A percentile compares a stretch with the other conserved stretches of the same genome.
These are phyloP conservation scores for Indri indri DNA, from an alignment of 2,113 vertebrate genomes.

Conservation along the genomic window DNA sequence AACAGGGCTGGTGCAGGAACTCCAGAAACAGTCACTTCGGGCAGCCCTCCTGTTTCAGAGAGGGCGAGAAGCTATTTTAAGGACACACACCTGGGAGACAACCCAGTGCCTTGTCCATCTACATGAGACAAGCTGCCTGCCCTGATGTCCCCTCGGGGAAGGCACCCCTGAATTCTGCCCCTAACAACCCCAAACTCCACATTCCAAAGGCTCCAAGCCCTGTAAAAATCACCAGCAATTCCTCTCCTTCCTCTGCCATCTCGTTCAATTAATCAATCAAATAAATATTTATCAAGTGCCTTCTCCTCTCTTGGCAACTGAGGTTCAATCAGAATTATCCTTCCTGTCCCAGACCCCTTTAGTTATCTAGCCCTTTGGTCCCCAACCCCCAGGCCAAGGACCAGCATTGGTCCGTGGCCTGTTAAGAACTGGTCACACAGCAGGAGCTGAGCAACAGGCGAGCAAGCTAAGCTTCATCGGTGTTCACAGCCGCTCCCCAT, in stretches of 20 bases:
- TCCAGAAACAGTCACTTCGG: background rate
- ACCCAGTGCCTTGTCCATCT: fast-evolving
- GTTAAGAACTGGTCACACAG: too few relatives aligned
- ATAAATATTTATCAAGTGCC: background rate
- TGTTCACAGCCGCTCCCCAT: too few relatives aligned
- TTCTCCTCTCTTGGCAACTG: background rate
- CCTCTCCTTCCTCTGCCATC: background rate
- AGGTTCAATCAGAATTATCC: background rate
- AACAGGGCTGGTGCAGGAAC: background rate
- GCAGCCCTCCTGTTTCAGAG: background rate
- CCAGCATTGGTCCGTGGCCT: too few relatives aligned
- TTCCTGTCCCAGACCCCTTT: background rate
- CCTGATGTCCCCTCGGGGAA: background rate
- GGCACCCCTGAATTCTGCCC: background rate
- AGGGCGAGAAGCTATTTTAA: background rate
- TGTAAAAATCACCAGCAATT: background rate
- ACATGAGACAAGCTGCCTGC: background rate
- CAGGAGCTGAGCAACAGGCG: too few relatives aligned
- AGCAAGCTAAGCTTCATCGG: too few relatives aligned
- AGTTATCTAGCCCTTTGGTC: background rate
- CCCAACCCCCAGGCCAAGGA: too few relatives aligned
- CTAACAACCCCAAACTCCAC: background rate
- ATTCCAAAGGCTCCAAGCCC: background rate
- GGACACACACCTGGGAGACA: background rate
- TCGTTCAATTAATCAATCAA: slow-evolving; percentile 17